phyloP scores from a whole-genome alignment of 2,113 vertebrate species.

The Tichodroma muraria region DNA sequence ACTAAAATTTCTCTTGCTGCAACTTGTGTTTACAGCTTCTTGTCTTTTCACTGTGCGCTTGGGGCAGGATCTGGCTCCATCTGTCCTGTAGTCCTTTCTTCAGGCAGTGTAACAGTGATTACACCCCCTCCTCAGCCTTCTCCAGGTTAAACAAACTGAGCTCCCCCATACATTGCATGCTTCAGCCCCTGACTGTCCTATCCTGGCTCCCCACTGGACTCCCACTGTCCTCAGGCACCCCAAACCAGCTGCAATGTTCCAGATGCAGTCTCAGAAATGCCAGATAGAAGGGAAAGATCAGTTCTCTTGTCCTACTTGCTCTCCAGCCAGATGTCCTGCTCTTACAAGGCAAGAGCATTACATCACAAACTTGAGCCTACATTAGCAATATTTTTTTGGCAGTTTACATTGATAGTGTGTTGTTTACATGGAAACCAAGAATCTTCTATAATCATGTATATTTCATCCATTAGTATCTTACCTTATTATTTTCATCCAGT shows the following conservation, averaged over 20 bases:
- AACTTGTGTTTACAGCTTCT: background rate
- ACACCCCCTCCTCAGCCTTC: background rate
- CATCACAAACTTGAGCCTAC: background rate
- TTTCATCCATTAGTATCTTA: background rate
- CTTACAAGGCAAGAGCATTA: background rate
- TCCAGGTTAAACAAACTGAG: background rate
- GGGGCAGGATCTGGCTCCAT: background rate
- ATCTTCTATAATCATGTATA: background rate
- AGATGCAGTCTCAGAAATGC: background rate
- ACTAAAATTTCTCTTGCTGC: background rate
- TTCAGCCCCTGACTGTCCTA: background rate
- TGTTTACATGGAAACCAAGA: slow-evolving; percentile 16
- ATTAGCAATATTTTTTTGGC: background rate
- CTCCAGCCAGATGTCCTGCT: background rate
- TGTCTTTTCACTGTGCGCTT: background rate
- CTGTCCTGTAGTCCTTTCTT: background rate
- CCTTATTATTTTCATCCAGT: background rate
- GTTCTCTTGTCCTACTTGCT: background rate
- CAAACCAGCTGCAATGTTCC: background rate
- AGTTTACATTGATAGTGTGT: background rate
- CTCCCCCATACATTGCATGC: fast-evolving
- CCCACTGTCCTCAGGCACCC: background rate
- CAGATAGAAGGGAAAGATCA: background rate
- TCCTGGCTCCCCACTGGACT: background rate
- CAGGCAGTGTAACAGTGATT: background rate